phyloP scores from a whole-genome alignment of 2,888 invertebrate genomes.

The Protodeltote pygarga region DNA sequence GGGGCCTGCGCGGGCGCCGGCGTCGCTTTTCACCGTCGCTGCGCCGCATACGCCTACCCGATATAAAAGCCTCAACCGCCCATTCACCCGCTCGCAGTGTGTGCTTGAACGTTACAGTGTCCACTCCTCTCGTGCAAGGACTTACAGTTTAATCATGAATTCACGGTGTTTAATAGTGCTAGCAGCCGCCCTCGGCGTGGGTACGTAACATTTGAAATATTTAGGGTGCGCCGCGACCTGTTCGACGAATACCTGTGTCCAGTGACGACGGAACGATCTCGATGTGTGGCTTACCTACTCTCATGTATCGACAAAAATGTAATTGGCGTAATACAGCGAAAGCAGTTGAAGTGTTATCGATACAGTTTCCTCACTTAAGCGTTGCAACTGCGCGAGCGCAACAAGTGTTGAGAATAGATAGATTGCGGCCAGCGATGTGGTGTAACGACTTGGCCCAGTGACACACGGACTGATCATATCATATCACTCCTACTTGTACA shows the following conservation, averaged over 20 bases:
- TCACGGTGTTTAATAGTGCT: conserved; percentile 87
- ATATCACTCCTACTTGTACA: conserved; percentile 14
- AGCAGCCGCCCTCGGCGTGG: conserved; percentile 90
- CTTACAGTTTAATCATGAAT: conserved; percentile 84
- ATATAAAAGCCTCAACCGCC: conserved; percentile 84
- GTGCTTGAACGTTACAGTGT: conserved; percentile 85
- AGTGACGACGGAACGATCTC: conserved; percentile 54
- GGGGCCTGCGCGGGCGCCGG: conserved; percentile 65
- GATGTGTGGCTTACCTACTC: conserved; percentile 45
- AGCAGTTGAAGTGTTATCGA: conserved; percentile 67
- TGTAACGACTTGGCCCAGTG: conserved; percentile 55
- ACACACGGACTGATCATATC: conserved; percentile 40
- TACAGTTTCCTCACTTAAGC: conserved; percentile 63
- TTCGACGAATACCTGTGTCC: conserved; percentile 43
- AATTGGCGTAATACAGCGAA: conserved; percentile 61
- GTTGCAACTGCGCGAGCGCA: conserved; percentile 59
- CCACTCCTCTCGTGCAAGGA: conserved; percentile 82
- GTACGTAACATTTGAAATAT: conserved; percentile 87
- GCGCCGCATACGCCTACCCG: conserved; percentile 76
- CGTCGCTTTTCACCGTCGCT: conserved; percentile 78
- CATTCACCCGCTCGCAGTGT: conserved; percentile 87
- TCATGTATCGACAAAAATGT: conserved; percentile 52
- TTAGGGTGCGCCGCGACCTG: conserved; percentile 69
- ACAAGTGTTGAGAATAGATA: conserved; percentile 63
- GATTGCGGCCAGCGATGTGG: conserved; percentile 64